Base-by-base conservation (phyloP, 2,797 vertebrate species). In the Anolis apletophallus region DNA sequence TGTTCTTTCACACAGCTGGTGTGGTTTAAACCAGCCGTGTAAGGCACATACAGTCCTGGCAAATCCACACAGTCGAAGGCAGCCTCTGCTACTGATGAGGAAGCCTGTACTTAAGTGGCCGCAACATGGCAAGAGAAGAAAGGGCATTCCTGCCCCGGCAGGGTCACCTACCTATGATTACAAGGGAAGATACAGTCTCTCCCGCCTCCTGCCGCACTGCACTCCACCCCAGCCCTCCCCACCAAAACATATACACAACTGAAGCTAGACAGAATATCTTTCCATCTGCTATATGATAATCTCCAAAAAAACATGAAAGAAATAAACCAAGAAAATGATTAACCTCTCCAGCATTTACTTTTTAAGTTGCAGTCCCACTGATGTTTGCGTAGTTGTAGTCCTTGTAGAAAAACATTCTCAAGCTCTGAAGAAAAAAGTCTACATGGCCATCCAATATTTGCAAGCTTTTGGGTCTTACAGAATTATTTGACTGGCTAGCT, bases 71-170 rank as follows among this genome's bases (percentile, higher is more conserved):
- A 67, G 71, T 71, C 36, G 32, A 40, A 83, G 81, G 67, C 32
- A 40, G 46, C n/a, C 75, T 40, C 19, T 83, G 68, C 9, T 9
- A 67, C 36, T 23, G 6, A 34, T 32, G 32, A 73, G 8, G 74
- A 83, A 74, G 29, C 68, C 81, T 94, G 93, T 94, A 96, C 96
- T 97, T 96, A 95, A 90, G 91, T 90, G 82, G 88, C 95, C 95
- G 87, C 94, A 95, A 95, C 93, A 96, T 96, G 95, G 96, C 95
- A 96, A 85, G 76, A 93, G 95, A 95, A 95, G 96, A 96, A 96
- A 96, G 89, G 78, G 77, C 69, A 80, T 80, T 80, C 67, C 77
- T 85, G 67, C 81, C 68, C 79, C 6, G 26, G 81, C 86, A 52
- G 55, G 81, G 81, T 84, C 75, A 74, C 57, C 46, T 19, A 26